These are phyloP conservation scores for Strix aluco DNA, from an alignment of 2,113 vertebrate genomes.

Conservation along the genomic window DNA sequence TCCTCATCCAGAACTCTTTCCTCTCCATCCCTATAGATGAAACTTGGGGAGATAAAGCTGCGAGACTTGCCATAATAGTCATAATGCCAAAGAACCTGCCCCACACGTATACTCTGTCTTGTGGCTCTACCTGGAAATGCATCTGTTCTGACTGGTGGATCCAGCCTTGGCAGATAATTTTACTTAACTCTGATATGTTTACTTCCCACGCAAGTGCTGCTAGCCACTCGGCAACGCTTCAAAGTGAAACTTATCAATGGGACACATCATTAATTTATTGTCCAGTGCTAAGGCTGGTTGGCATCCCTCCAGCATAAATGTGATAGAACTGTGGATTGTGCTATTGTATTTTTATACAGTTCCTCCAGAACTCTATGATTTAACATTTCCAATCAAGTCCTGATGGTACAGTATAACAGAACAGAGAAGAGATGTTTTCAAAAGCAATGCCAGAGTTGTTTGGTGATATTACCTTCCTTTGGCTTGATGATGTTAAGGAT, in stretches of 20 bases:
- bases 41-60: background rate
- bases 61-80: background rate
- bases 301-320: background rate
- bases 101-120: fast-evolving
- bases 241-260: background rate
- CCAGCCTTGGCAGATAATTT: background rate
- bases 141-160: background rate
- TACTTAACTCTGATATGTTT: background rate
- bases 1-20: background rate
- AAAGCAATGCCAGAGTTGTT: background rate
- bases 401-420: background rate
- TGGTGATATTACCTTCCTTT: background rate
- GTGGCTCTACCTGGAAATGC: background rate
- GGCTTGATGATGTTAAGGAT: background rate
- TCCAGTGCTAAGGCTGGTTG: background rate
- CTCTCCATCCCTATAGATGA: background rate
- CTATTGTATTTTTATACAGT: background rate
- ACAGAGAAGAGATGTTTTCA: background rate
- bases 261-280: background rate
- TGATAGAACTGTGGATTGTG: background rate
- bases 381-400: background rate
- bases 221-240: background rate
- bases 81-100: background rate
- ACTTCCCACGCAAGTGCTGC: background rate
- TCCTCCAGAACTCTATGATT: background rate